Evolutionary conservation across 2,113 vertebrate genomes (phyloP).

Genomic region (Aegithalos caudatus): DNA sequence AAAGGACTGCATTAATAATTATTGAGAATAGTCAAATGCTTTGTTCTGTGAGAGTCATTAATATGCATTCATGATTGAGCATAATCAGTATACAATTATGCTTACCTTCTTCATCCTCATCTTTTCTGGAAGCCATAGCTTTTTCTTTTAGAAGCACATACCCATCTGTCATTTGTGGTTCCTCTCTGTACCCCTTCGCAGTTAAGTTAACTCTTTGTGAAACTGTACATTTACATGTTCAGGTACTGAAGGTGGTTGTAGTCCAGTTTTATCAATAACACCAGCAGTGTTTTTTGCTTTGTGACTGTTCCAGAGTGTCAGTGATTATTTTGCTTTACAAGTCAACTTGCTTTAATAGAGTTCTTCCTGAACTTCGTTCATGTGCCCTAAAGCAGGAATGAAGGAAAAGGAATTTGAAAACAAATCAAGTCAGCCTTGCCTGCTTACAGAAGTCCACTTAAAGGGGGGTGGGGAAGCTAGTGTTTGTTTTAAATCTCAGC

Average conservation of each 20-base stretch:
- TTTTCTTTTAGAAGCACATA: not conserved
- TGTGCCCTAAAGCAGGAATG: not conserved
- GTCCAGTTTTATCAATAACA: not conserved
- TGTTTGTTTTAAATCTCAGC: not conserved
- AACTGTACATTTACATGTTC: not conserved
- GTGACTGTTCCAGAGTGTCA: not conserved
- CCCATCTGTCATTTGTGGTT: not conserved
- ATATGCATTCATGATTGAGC: not conserved
- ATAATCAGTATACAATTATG: not conserved
- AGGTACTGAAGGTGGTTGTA: not conserved
- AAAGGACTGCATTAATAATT: not conserved
- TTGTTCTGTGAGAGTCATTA: not conserved
- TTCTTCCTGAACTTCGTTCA: rapidly evolving
- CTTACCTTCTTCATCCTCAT: not conserved
- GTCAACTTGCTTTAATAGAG: not conserved
- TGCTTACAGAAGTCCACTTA: not conserved
- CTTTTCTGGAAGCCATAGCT: not conserved
- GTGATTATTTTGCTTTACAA: not conserved
- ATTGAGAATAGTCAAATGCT: not conserved
- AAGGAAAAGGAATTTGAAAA: not conserved
- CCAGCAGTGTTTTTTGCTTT: not conserved
- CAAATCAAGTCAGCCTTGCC: not conserved
- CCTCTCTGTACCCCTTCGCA: not conserved
- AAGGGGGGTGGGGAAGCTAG: not conserved
- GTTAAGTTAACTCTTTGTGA: not conserved